Percentiles rank a stretch among this genome's conserved stretches.
Evolutionary conservation across 1,140 invertebrate species (phyloP).

Genomic region (Rhagoletis pomonella): DNA sequence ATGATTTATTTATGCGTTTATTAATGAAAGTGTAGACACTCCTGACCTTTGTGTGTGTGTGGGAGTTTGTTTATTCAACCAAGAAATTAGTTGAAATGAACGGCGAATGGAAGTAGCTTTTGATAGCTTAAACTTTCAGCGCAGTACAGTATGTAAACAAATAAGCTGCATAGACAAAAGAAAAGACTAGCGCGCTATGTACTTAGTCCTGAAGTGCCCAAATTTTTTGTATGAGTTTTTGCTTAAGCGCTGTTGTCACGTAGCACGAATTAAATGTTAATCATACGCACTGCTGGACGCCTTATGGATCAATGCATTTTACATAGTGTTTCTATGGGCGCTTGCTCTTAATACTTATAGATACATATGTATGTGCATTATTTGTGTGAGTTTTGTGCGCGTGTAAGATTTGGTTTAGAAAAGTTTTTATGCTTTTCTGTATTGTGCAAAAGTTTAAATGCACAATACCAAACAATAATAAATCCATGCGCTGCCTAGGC

Average conservation of each 20-base stretch:
- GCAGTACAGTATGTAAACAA: no score
- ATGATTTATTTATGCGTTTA: slow-evolving; percentile 8
- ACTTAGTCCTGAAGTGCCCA: not conserved
- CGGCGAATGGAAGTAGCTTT: not conserved
- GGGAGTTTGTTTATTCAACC: slow-evolving; percentile 23
- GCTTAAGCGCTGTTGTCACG: not conserved
- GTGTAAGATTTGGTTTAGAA: not conserved
- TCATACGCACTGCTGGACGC: not conserved
- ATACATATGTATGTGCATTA: not conserved
- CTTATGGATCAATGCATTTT: not conserved
- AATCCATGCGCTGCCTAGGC: not conserved
- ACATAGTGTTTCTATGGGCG: no score
- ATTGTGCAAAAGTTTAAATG: not conserved
- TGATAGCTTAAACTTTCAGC: no score
- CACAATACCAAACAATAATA: slow-evolving; percentile 1
- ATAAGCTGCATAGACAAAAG: not conserved
- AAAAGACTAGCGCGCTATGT: not conserved
- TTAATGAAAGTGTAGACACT: slow-evolving; percentile 18
- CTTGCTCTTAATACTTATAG: not conserved
- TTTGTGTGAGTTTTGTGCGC: not conserved
- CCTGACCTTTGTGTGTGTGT: not conserved
- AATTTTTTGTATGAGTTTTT: not conserved
- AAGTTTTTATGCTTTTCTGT: not conserved
- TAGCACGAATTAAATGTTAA: not conserved
- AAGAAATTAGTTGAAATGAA: slow-evolving; percentile 2